Percentiles rank a stretch among this genome's conserved stretches.
Conservation (phyloP, 1,140 invertebrate genomes). For the Hyles euphorbiae region DNA sequence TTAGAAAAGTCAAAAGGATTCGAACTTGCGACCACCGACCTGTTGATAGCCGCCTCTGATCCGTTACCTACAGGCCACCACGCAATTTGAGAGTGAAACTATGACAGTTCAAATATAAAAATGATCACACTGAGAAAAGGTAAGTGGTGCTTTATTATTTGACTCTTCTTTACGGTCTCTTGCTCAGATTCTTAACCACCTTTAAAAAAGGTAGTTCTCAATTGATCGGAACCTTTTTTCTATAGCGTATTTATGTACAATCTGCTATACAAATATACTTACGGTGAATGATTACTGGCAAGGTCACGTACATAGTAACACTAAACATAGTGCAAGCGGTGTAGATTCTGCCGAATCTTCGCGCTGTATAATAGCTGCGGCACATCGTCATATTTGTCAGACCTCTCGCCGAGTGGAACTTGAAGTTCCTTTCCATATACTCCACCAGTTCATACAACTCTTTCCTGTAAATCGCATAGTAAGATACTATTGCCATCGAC, state of each 20-base stretch:
- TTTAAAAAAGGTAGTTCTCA: no score
- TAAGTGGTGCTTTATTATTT: no score
- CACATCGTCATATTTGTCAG: constrained; percentile 63
- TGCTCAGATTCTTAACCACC: no score
- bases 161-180: no score
- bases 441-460: constrained; percentile 45
- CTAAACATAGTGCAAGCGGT: constrained; percentile 55
- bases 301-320: constrained; percentile 45
- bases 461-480: constrained; percentile 40
- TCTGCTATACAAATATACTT: constrained; percentile 25
- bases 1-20: no score
- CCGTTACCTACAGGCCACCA: no score
- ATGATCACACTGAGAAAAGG: no score
- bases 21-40: no score
- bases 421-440: constrained; percentile 50
- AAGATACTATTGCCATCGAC: constrained; percentile 45
- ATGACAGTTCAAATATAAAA: no score
- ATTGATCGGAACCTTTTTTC: not conserved
- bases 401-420: constrained; percentile 48
- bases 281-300: constrained; percentile 49
- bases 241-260: no score
- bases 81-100: no score
- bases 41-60: no score
- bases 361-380: constrained; percentile 43
- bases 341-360: constrained; percentile 49